Percentiles rank a stretch among this genome's conserved stretches.
Conservation (phyloP, 2,888 invertebrate genomes). For the Eumacrocentrus americanus region DNA sequence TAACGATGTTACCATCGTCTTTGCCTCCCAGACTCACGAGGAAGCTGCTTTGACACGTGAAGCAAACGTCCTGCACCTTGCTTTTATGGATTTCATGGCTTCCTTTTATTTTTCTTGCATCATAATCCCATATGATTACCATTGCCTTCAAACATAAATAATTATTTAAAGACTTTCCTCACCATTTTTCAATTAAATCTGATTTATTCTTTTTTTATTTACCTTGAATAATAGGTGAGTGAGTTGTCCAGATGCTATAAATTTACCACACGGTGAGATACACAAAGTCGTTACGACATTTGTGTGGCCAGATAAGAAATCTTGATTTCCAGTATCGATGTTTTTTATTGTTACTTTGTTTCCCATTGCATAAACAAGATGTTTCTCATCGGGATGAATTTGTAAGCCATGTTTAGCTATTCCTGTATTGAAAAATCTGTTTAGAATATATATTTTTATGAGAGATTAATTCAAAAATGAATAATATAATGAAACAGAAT, state of each 20-base stretch:
- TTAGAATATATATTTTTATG: conserved; percentile 15
- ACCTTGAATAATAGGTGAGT: conserved; percentile 91
- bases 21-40: conserved; percentile 86
- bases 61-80: conserved; percentile 82
- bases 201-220: background rate
- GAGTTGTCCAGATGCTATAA: conserved; percentile 87
- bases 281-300: conserved; percentile 80
- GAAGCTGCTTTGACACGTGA: conserved; percentile 81
- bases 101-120: conserved; percentile 67
- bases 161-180: no score
- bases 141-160: conserved; percentile 68
- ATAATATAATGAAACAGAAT: conserved; percentile 20
- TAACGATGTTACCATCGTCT: conserved; percentile 86
- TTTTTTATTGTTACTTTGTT: conserved; percentile 78
- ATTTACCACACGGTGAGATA: conserved; percentile 77
- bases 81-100: conserved; percentile 88
- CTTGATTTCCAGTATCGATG: conserved; percentile 73
- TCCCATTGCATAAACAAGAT: conserved; percentile 79
- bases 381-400: conserved; percentile 74
- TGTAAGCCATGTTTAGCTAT: conserved; percentile 67
- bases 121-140: conserved; percentile 87
- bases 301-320: conserved; percentile 79
- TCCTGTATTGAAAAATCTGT: conserved; percentile 38
- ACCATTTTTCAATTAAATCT: no score
- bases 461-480: conserved; percentile 8